Percentiles rank a stretch among this genome's conserved stretches.
phyloP scores from a whole-genome alignment of 2,113 vertebrate genomes.

The Etheostoma cragini region DNA sequence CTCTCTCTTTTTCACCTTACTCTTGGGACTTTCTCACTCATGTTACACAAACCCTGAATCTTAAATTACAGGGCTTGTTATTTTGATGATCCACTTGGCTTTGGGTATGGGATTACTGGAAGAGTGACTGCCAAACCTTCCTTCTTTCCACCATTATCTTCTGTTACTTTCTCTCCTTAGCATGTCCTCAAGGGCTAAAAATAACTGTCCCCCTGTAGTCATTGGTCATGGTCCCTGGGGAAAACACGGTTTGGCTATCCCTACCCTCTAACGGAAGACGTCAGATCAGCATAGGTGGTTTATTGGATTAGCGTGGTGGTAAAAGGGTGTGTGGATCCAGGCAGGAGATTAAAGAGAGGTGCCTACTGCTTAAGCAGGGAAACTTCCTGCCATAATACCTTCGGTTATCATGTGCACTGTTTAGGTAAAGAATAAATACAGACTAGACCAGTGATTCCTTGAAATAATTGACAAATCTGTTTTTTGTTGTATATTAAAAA shows the following conservation, averaged over 20 bases:
- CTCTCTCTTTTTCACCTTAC: constrained; percentile 46
- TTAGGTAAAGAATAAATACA: constrained; percentile 1
- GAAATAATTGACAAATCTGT: neutral
- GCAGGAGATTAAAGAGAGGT: constrained; percentile 46
- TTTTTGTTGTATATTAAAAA: neutral
- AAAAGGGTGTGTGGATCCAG: constrained; percentile 44
- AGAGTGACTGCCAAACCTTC: constrained; percentile 24
- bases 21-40: constrained; percentile 43
- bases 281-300: constrained; percentile 61
- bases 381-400: constrained; percentile 30
- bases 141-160: constrained; percentile 21
- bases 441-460: neutral
- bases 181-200: constrained; percentile 73
- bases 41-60: constrained; percentile 52
- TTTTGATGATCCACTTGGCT: constrained; percentile 63
- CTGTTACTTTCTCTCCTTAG: constrained; percentile 46
- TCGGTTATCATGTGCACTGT: constrained; percentile 25
- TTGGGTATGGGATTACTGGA: constrained; percentile 40
- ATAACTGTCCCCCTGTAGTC: constrained; percentile 64
- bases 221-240: constrained; percentile 49
- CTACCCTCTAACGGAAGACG: constrained; percentile 69
- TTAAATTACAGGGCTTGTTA: constrained; percentile 62
- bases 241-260: constrained; percentile 54
- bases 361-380: constrained; percentile 27
- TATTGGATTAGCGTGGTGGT: constrained; percentile 74